phyloP scores from a whole-genome alignment of 2,113 vertebrate species.

The Burhinus oedicnemus region DNA sequence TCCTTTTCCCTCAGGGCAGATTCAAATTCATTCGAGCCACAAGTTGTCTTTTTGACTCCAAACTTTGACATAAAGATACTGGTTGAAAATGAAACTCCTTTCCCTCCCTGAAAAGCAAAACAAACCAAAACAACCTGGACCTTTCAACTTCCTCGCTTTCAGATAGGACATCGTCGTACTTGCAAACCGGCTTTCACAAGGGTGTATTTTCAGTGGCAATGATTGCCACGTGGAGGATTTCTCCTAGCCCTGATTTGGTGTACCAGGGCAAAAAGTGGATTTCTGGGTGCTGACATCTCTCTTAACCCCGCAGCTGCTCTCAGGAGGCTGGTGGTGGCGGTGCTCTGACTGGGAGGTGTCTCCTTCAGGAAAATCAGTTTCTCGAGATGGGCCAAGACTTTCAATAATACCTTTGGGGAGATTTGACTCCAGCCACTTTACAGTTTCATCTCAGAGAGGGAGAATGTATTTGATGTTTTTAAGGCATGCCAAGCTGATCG shows the following conservation, averaged over 20 bases:
- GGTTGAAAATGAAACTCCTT: not conserved
- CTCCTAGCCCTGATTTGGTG: accelerated
- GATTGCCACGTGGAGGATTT: not conserved
- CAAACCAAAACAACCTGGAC: not conserved
- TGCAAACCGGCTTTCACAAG: not conserved
- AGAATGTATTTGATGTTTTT: not conserved
- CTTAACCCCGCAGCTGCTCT: not conserved
- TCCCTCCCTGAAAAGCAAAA: not conserved
- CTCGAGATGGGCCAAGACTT: not conserved
- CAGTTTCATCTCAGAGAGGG: not conserved
- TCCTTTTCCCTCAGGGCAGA: not conserved
- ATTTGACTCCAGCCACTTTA: not conserved
- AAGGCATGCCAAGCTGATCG: not conserved
- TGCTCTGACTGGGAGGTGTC: not conserved
- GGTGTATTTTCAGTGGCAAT: not conserved
- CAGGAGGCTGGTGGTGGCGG: not conserved
- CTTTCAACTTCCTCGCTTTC: not conserved
- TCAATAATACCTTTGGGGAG: not conserved
- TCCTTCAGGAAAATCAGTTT: not conserved
- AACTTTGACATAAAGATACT: not conserved
- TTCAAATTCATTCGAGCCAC: not conserved
- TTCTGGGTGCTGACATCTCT: not conserved
- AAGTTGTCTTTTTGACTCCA: not conserved
- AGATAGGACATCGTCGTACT: not conserved
- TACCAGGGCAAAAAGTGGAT: not conserved